Base-by-base conservation (phyloP, 2,888 invertebrate genomes). In the Selenia dentaria region DNA sequence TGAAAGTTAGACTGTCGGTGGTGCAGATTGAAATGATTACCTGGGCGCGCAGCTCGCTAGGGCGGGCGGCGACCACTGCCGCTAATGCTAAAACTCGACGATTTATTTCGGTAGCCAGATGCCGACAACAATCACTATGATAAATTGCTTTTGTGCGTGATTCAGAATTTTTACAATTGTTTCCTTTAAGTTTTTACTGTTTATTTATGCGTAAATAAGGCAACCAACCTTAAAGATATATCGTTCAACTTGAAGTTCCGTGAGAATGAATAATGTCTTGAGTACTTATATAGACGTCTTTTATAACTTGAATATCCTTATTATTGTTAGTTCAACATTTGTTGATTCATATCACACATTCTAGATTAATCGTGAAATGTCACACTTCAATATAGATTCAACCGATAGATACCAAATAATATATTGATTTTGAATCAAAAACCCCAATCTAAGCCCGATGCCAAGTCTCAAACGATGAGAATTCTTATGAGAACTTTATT, bases 11-110 rank as follows among this genome's bases (percentile, higher is more conserved):
- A 61, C 13, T 22, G 28, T 28, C 29, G 13, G 71, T 61, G 74
- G 67, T 81, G 72, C 83, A 82, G 87, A 84, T 86, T 85, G 87
- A 68, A 82, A 74, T 89, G 83, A 88, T 88, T 86, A 84, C 87
- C 87, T 86, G 85, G 71, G 60, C 70, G 65, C 67, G 48, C 55
- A 18, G 25, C 10, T 20, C 26, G 9, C 54, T n/a, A 8, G 29
- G 24, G 31, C 31, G 24, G 26, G 36, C 9, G n/a, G 35, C 36
- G 27, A 32, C 40, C 36, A 36, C 37, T 40, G 40, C 20, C 60
- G 67, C 65, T 80, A 80, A 83, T 78, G 80, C 73, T 73, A 70
- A 78, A 87, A 87, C 82, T 83, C 77, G 26, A 61, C 69, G 76
- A 87, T 86, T 90, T 88, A 85, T 85, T 79, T 69, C 64, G 57